Percentiles rank a stretch among this genome's conserved stretches.
Evolutionary conservation across 2,113 vertebrate species (phyloP).

Genomic region (Daphoenositta chrysoptera): DNA sequence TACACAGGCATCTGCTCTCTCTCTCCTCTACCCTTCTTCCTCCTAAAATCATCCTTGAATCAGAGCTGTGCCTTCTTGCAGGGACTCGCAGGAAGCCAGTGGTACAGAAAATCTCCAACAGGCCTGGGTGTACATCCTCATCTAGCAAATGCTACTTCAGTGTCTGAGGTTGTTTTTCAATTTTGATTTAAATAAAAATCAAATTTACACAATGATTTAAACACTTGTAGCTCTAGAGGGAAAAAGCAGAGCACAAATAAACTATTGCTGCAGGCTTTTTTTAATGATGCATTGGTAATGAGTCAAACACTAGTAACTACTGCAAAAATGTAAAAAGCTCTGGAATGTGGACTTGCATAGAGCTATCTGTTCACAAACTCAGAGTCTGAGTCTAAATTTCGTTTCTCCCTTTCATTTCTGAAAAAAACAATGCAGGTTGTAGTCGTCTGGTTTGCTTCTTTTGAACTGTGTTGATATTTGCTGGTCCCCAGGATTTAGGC

Average conservation of each 20-base stretch:
- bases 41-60: not conserved
- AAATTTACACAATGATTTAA: not conserved
- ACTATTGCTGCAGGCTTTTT: not conserved
- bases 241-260: not conserved
- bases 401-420: not conserved
- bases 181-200: not conserved
- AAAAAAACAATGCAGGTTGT: not conserved
- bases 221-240: not conserved
- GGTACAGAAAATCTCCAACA: not conserved
- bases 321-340: not conserved
- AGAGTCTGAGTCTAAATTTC: not conserved
- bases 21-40: not conserved
- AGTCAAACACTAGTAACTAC: not conserved
- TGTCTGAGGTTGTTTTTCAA: not conserved
- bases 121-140: not conserved
- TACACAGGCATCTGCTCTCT: rapidly evolving
- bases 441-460: not conserved
- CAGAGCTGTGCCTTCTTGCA: not conserved
- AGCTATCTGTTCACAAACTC: not conserved
- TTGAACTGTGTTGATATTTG: not conserved
- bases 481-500: not conserved
- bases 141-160: not conserved
- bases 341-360: not conserved
- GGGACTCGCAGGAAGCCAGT: not conserved
- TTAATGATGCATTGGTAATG: not conserved